Percentiles rank a stretch among this genome's conserved stretches.
phyloP scores from a whole-genome alignment of 2,113 vertebrate genomes.

The Crotalus helleri region DNA sequence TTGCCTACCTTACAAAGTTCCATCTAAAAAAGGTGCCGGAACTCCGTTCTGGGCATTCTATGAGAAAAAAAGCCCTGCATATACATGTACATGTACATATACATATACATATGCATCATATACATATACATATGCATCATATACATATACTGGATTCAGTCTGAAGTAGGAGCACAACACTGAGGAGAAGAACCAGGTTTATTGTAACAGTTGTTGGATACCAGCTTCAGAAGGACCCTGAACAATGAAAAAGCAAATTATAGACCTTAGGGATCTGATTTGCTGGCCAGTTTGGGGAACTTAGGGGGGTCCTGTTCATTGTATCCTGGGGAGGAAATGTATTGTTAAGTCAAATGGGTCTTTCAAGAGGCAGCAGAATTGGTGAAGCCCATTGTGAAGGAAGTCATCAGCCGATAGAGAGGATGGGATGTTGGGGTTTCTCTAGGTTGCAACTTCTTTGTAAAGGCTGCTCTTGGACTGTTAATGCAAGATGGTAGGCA shows the following conservation, averaged over 20 bases:
- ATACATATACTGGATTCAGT: slow-evolving; percentile 19
- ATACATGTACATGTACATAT: no score
- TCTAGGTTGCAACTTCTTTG: not conserved
- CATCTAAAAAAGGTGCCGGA: no score
- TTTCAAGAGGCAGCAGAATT: not conserved
- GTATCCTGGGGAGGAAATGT: not conserved
- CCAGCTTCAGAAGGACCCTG: not conserved
- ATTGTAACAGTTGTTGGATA: not conserved
- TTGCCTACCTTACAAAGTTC: no score
- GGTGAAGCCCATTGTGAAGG: not conserved
- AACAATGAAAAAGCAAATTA: not conserved
- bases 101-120: no score
- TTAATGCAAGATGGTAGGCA: not conserved
- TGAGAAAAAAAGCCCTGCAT: not conserved
- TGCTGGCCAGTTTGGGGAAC: not conserved
- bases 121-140: not conserved
- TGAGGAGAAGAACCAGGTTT: not conserved
- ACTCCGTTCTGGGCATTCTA: no score
- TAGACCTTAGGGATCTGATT: not conserved
- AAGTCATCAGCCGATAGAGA: not conserved
- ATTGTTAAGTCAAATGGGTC: not conserved
- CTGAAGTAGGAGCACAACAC: not conserved
- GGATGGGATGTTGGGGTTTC: not conserved
- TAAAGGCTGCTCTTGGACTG: not conserved
- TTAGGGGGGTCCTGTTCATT: not conserved